Evolutionary conservation across 2,888 invertebrate genomes (phyloP).

Genomic region (Drosophila paracracens): DNA sequence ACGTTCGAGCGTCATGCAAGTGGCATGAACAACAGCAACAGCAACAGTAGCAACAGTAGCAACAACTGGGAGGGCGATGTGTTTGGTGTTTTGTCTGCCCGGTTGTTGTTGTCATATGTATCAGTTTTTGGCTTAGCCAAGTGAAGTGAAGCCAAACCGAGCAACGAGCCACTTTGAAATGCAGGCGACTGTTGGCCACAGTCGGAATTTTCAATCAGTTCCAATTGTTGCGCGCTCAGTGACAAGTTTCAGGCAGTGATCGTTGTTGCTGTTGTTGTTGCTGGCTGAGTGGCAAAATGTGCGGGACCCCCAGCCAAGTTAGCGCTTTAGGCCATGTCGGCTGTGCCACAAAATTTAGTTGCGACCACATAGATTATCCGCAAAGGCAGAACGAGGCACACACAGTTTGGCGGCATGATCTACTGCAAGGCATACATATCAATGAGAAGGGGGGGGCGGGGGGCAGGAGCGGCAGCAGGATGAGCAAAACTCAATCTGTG

Average conservation of each 20-base stretch:
- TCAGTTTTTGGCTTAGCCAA: slow-evolving; percentile 74
- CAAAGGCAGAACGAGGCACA: slow-evolving; percentile 28
- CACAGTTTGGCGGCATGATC: slow-evolving; percentile 70
- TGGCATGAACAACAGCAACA: slow-evolving; percentile 49
- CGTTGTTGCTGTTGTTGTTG: slow-evolving; percentile 2
- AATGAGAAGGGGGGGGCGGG: slow-evolving; percentile 61
- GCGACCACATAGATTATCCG: slow-evolving; percentile 79
- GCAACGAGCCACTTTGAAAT: slow-evolving; percentile 53
- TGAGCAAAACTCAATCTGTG: slow-evolving; percentile 27
- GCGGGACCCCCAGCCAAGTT: slow-evolving; percentile 83
- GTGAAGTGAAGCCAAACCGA: slow-evolving; percentile 12
- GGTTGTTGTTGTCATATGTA: slow-evolving; percentile 72
- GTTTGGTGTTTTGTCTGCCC: slow-evolving; percentile 54
- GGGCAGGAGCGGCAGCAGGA: slow-evolving; percentile 6
- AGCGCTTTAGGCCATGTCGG: slow-evolving; percentile 74
- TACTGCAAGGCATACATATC: slow-evolving; percentile 69
- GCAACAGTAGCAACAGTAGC: slow-evolving; percentile 6
- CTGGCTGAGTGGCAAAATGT: slow-evolving; percentile 76
- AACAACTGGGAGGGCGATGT: slow-evolving; percentile 24
- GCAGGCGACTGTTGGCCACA: slow-evolving; percentile 33
- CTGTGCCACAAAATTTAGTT: slow-evolving; percentile 69
- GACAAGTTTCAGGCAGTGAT: slow-evolving; percentile 60
- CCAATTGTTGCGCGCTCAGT: slow-evolving; percentile 76
- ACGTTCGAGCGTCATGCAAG: slow-evolving; percentile 70
- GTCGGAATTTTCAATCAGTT: slow-evolving; percentile 80